Evolutionary conservation across 2,888 invertebrate genomes (phyloP).

Genomic region (Xylocampa areola): DNA sequence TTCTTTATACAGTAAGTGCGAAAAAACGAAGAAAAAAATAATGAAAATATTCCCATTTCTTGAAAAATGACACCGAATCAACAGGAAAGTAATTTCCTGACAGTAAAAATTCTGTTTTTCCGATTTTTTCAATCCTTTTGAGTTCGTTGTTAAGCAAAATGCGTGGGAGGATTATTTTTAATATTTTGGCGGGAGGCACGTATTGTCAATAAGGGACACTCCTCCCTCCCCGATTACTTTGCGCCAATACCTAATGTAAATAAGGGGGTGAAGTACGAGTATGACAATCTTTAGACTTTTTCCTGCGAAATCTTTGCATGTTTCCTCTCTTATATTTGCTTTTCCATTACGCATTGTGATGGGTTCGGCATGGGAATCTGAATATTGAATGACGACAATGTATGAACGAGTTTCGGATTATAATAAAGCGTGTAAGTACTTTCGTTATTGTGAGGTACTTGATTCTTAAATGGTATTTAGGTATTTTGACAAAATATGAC

Average conservation of each 20-base stretch:
- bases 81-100: conserved; percentile 52
- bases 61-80: conserved; percentile 49
- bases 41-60: conserved; percentile 32
- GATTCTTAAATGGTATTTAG: neutral
- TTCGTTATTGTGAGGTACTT: neutral
- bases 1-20: conserved; percentile 1
- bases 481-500: no score
- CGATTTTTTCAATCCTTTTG: conserved; percentile 60
- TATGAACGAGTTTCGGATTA: conserved; percentile 7
- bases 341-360: conserved; percentile 59
- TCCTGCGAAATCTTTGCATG: conserved; percentile 56
- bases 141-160: conserved; percentile 64
- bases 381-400: conserved; percentile 28
- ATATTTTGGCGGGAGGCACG: conserved; percentile 79
- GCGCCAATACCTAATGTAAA: conserved; percentile 80
- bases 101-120: conserved; percentile 25
- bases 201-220: conserved; percentile 83
- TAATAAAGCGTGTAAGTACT: neutral
- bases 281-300: conserved; percentile 63
- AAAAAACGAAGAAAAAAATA: conserved; percentile 15
- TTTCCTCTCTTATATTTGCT: conserved; percentile 58
- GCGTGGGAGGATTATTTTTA: conserved; percentile 74
- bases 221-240: conserved; percentile 79
- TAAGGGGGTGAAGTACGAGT: conserved; percentile 69
- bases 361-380: conserved; percentile 33